Base-by-base conservation (phyloP, 2,888 invertebrate species). In the Nesidiocoris tenuis region DNA sequence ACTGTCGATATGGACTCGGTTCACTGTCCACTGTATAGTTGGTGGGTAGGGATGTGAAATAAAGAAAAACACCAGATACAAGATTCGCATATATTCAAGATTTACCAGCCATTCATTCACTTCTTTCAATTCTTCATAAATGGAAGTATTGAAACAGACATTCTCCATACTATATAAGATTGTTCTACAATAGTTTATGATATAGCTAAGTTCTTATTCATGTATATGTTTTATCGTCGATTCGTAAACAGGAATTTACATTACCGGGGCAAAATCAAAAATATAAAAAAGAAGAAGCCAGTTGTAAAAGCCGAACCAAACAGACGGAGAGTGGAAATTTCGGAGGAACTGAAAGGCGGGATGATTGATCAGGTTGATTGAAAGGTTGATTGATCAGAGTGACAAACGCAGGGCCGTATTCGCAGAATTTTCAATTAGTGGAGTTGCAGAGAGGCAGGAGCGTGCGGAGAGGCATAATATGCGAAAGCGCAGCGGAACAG, bases 141-240 rank as follows among this genome's bases (percentile, higher is more conserved):
- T 77, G 77, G 77, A 77, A 77, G 77, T 77, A 76, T 63, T 59
- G 76, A 71, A 57, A 66, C 78, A 76, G 64, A 74, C 78, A 76
- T 78, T 74, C 78, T 76, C 74, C 76, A 78, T 76, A 78, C 78
- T 76, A 76, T 39, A 39, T 67, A 76, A 78, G 76, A 78, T 76
- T 78, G 78, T 57, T 78, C 78, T 78, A 78, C 78, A 78, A 74
- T 76, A 76, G 64, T 78, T 78, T 67, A 75, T 78, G 23, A 78
- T 76, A 78, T 76, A 76, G 76, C 78, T 78, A 78, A 77, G 67
- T 59, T 76, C 76, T 76, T 78, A 76, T 78, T 77, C 75, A 74
- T 78, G 76, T 78, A 74, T 77, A 67, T 70, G 71, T 70, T 64
- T 74, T 72, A 64, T 74, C 55, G 25, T 66, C 24, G 57, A 59